Conservation (phyloP, 2,888 invertebrate genomes). For the Acrobasis consociella region DNA sequence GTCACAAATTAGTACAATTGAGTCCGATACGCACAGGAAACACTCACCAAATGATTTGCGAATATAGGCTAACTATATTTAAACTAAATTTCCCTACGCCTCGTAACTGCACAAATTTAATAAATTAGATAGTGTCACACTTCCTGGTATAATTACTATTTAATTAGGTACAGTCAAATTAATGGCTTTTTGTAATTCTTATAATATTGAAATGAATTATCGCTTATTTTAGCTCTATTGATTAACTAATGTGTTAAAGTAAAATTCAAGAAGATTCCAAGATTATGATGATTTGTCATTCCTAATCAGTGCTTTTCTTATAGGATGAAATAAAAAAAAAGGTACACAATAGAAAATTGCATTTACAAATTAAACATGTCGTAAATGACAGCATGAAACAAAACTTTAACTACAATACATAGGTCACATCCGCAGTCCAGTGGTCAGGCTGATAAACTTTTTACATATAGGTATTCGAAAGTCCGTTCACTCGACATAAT, state of each 20-base stretch:
- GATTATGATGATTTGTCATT: neutral
- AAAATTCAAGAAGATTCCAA: conserved; percentile 4
- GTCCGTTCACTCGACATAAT: conserved; percentile 20
- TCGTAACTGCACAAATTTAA: conserved; percentile 10
- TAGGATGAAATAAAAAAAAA: neutral
- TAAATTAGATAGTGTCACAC: conserved; percentile 10
- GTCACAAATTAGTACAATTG: neutral
- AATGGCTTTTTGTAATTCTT: neutral
- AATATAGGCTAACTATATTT: conserved; percentile 18
- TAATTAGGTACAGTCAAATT: conserved; percentile 1
- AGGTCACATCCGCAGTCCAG: conserved; percentile 11
- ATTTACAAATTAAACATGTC: neutral
- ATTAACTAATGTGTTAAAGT: neutral
- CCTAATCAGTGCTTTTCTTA: neutral
- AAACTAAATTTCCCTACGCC: conserved; percentile 14
- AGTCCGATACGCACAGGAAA: conserved; percentile 2
- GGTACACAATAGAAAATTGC: neutral
- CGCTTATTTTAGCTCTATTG: neutral
- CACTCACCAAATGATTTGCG: conserved; percentile 10
- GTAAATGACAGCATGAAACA: neutral
- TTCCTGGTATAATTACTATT: conserved; percentile 12
- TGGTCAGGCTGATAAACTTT: conserved; percentile 21
- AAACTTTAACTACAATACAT: neutral
- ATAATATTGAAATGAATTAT: neutral
- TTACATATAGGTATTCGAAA: conserved; percentile 12